Evolutionary conservation across 2,888 invertebrate species (phyloP), one percentile per base, ranked within the genome.

Genomic region (Chorisops tibialis): DNA sequence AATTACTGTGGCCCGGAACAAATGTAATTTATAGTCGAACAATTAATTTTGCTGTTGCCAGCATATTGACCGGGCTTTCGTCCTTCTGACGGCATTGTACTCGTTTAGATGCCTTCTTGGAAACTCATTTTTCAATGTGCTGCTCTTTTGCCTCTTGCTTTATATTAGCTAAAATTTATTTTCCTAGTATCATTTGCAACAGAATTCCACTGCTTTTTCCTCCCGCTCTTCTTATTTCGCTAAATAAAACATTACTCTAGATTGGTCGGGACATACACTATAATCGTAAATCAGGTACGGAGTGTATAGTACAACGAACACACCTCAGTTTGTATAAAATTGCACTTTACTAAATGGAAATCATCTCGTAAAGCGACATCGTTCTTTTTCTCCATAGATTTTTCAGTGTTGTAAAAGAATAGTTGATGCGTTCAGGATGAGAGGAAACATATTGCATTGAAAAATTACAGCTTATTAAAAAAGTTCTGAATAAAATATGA

Each of bases 311-410:
- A 4, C 18, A 45, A 45, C 43, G 19, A 45, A 45, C 43, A 45
- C 43, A 45, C 43, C 43, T 45, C 16, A 45, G 19, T 45, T 45
- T 45, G 43, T 45, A 45, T 45, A 16, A 45, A 45, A 45, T 45
- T 18, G 43, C 16, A 45, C 18, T 45, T 45, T 11, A 45, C 14
- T 14, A 45, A 45, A 45, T 45, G 43, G 43, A 45, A 45, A 45
- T 45, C 43, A 19, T 16, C 43, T 45, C 43, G 11, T 45, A 14
- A n/a, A 5, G 41, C 11, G 4, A 45, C 43, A 18, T 45, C 4
- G 4, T 4, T 14, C 12, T 39, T 14, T 14, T 39, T 39, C 12
- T 39, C n/a, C 4, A 39, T 14, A 39, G 4, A 7, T 39, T 14
- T 14, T 39, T 39, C n/a, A 39, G 14, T 39, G 4, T 12, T 14